Evolutionary conservation across 2,797 vertebrate species (phyloP), one percentile per base, ranked within the genome.

Genomic region (Myoxocephalus aenaeus): DNA sequence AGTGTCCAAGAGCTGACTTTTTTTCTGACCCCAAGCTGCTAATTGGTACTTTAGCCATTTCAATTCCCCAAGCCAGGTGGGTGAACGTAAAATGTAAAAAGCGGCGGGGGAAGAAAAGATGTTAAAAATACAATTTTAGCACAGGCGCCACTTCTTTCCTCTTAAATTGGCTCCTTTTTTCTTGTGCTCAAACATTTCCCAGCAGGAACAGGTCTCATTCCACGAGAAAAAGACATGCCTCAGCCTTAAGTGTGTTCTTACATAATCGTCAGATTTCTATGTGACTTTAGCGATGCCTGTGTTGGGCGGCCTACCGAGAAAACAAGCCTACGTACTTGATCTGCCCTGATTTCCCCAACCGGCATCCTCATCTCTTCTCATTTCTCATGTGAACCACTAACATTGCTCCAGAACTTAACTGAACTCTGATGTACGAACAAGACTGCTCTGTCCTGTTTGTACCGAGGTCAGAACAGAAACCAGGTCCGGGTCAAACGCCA

Each of bases 211-310:
- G 84, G 88, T 90, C 90, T 92, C 92, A 93, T 94, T 93, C 93
- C 91, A 85, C 84, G 84, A 79, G 50, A 42, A 77, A 74, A 83
- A 88, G 75, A 91, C 89, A 86, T 81, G 92, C 90, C 92, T 95
- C 92, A 89, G 91, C 94, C 94, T 94, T 93, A 94, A 93, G 85
- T 87, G 91, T 89, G 80, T 91, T 88, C 72, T 84, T 86, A 71
- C 66, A 25, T 76, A 67, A 65, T 84, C 15, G 65, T 87, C 76
- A 70, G 63, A 81, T 86, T 81, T 80, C 57, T 81, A 56, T 73
- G 78, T 90, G 90, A 92, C 79, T 84, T 86, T 89, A 10, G 70
- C 25, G 61, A 89, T 69, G 82, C 89, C 86, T 87, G 85, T 75
- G 85, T 90, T 72, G 74, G 87, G 86, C 65, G 73, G 76, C 81